Base-by-base conservation (phyloP, 2,797 vertebrate species). In the Amblyraja radiata region DNA sequence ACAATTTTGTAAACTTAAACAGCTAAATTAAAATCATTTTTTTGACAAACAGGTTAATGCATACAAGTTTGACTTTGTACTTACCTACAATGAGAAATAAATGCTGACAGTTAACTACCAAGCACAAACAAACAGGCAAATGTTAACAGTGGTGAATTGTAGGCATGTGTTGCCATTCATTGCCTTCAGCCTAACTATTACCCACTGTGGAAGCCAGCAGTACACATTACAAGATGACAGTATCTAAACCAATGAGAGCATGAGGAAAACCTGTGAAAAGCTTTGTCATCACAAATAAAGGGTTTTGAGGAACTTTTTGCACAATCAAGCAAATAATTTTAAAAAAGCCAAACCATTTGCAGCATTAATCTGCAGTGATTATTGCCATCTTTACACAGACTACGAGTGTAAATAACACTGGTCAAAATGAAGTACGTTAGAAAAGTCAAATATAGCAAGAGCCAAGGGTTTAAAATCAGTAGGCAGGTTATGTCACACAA, bases 401-500 rank as follows among this genome's bases (percentile, higher is more conserved):
- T 76, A 71, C 39, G 76, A 46, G 25, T 46, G 71, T 71, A 91
- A 91, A 46, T 73, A 65, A 74, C 71, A n/a, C 84, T 88, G 4
- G 39, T 92, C 71, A 92, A 92, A 73, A 68, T 23, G 46, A 92
- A 28, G 90, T 28, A 73, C 39, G n/a, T 92, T 76, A 92, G 90
- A 76, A 46, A 92, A 92, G 23, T 92, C 25, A 92, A 16, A 58
- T n/a, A 54, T 11, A 76, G 58, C 86, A 36, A 68, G 32, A 76
- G 90, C 90, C 90, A 92, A 74, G 90, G 90, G 90, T 92, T 25
- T 90, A 21, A 39, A 54, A 88, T 92, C 90, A 58, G 71, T 92
- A 76, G 71, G 71, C 23, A 54, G 39, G 90, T 74, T 92, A 74
- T 39, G 73, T 58, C 90, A 76, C 71, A 74, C 71, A 92, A 92